Percentiles rank a stretch among this genome's conserved stretches.
These are phyloP conservation scores for Xenopus petersii DNA, from an alignment of 2,797 vertebrate genomes.

Conservation along the genomic window DNA sequence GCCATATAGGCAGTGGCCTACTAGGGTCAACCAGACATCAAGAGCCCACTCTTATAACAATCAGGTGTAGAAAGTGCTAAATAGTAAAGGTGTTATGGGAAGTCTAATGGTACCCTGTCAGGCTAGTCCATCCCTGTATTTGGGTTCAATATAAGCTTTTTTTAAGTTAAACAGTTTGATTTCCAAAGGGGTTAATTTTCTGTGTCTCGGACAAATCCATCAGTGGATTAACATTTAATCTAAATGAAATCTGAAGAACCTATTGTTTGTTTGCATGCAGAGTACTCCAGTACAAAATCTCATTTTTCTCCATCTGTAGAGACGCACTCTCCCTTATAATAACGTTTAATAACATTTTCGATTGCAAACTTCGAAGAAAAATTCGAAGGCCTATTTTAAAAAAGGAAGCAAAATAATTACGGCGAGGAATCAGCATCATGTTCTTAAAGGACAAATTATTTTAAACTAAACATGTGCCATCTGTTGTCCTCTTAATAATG, in stretches of 20 bases:
- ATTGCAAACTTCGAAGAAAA: not conserved
- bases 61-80: too few relatives aligned
- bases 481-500: conserved; percentile 64
- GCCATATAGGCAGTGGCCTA: too few relatives aligned
- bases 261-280: not conserved
- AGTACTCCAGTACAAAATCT: not conserved
- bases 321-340: not conserved
- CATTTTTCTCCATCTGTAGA: not conserved
- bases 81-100: too few relatives aligned
- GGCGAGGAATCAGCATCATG: conserved; percentile 52
- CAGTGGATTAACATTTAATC: not conserved
- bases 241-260: not conserved
- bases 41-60: too few relatives aligned
- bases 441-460: conserved; percentile 65
- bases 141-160: too few relatives aligned
- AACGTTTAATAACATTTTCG: not conserved
- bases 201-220: not conserved
- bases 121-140: too few relatives aligned
- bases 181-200: not conserved
- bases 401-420: conserved; percentile 44
- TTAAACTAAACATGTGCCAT: conserved; percentile 63
- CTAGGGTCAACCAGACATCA: too few relatives aligned
- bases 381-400: conserved; percentile 26
- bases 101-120: too few relatives aligned
- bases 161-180: too few relatives aligned